phyloP scores from a whole-genome alignment of 2,797 vertebrate species.

The Pipistrellus nathusii region DNA sequence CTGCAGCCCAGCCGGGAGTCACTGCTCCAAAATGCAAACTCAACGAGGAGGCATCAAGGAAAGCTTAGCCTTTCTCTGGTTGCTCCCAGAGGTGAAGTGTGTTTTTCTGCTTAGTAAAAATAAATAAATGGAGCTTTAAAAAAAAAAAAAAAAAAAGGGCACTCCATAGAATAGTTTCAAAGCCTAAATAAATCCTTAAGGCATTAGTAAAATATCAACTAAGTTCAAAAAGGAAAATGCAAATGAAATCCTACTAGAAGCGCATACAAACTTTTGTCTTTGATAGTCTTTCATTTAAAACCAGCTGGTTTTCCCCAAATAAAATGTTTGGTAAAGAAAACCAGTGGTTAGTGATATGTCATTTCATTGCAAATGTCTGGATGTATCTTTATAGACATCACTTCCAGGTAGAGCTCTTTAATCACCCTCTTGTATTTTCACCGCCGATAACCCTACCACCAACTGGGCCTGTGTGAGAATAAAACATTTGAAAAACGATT shows the following conservation, averaged over 20 bases:
- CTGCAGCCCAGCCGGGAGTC: background rate
- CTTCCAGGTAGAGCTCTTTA: background rate
- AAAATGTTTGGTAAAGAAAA: slow-evolving; percentile 23
- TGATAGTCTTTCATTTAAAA: background rate
- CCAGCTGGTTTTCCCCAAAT: background rate
- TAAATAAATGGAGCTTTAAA: background rate
- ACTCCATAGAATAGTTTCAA: background rate
- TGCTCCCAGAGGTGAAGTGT: slow-evolving; percentile 12
- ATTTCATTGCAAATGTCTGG: background rate
- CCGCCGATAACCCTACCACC: no score
- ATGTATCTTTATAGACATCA: background rate
- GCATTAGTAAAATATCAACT: slow-evolving; percentile 48
- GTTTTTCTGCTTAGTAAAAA: slow-evolving; percentile 12
- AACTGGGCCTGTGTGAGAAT: background rate
- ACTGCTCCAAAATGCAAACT: background rate
- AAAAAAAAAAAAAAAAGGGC: background rate
- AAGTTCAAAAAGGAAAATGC: background rate
- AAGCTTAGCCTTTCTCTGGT: background rate
- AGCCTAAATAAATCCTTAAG: slow-evolving; percentile 12
- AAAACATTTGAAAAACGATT: background rate
- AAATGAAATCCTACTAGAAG: slow-evolving; percentile 11
- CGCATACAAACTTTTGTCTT: background rate
- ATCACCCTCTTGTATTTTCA: background rate
- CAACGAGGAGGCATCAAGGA: slow-evolving; percentile 16
- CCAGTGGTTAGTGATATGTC: background rate